Evolutionary conservation across 2,888 invertebrate genomes (phyloP).

Genomic region (Cylloceria caligata): DNA sequence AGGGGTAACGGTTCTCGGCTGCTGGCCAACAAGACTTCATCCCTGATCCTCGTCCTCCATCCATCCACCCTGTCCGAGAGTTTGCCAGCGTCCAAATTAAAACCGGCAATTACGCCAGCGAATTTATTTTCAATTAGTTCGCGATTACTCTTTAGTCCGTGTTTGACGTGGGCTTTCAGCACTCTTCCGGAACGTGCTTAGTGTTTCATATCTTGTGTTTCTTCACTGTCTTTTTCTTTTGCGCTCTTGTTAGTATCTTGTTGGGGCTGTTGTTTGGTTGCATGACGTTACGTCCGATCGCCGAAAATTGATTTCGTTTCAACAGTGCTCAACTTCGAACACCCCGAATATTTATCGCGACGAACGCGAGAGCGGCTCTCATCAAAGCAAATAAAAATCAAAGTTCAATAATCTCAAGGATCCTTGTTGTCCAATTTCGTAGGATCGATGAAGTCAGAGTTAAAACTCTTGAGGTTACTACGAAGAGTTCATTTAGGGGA

Average conservation of each 20-base stretch:
- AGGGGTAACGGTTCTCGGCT: slow-evolving; percentile 38
- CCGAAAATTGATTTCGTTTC: slow-evolving; percentile 65
- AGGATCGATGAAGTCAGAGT: background rate
- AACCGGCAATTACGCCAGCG: slow-evolving; percentile 77
- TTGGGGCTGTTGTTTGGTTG: background rate
- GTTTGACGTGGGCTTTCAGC: background rate
- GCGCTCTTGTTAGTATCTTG: slow-evolving; percentile 23
- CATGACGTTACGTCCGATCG: slow-evolving; percentile 22
- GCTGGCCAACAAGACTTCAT: slow-evolving; percentile 36
- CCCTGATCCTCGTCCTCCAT: slow-evolving; percentile 26
- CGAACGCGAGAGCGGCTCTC: background rate
- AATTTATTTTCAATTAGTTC: slow-evolving; percentile 81
- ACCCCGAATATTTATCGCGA: slow-evolving; percentile 39
- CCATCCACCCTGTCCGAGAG: slow-evolving; percentile 3
- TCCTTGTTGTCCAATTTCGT: slow-evolving; percentile 24
- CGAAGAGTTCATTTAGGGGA: background rate
- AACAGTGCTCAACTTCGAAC: background rate
- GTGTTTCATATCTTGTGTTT: slow-evolving; percentile 49
- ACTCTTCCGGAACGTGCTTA: background rate
- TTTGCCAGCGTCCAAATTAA: slow-evolving; percentile 77
- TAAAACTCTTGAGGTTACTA: slow-evolving; percentile 15
- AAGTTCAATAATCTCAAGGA: slow-evolving; percentile 25
- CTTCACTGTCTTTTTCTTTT: slow-evolving; percentile 50
- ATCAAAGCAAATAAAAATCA: slow-evolving; percentile 3
- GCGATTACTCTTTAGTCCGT: slow-evolving; percentile 74